These are phyloP conservation scores for pig (Sus scrofa) DNA, from an alignment of 2,113 vertebrate genomes.

Conservation along the genomic window T2T-Sscrofa CM000827.6:104681501-104682000, in stretches of 20 bases:
- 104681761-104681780: slow-evolving; percentile 93
- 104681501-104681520: slow-evolving; percentile 94
- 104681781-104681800: not conserved
- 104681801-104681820: no score
- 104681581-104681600: slow-evolving; percentile 94
- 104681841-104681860: not conserved
- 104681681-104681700: slow-evolving; percentile 95
- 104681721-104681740: slow-evolving; percentile 90
- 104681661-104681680: slow-evolving; percentile 91
- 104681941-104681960: not conserved
- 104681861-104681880: not conserved
- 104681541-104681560: slow-evolving; percentile 88
- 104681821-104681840: not conserved
- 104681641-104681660: slow-evolving; percentile 94
- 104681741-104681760: slow-evolving; percentile 90
- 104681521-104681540: slow-evolving; percentile 94
- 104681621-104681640: slow-evolving; percentile 93
- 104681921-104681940: not conserved
- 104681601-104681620: slow-evolving; percentile 93
- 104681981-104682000: not conserved
- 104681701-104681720: slow-evolving; percentile 92
- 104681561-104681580: slow-evolving; percentile 93
- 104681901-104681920: not conserved
- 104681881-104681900: not conserved
- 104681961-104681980: not conserved